These are phyloP conservation scores for Chymomyza procnemis DNA, from an alignment of 2,888 invertebrate species.

Conservation along the genomic window DNA sequence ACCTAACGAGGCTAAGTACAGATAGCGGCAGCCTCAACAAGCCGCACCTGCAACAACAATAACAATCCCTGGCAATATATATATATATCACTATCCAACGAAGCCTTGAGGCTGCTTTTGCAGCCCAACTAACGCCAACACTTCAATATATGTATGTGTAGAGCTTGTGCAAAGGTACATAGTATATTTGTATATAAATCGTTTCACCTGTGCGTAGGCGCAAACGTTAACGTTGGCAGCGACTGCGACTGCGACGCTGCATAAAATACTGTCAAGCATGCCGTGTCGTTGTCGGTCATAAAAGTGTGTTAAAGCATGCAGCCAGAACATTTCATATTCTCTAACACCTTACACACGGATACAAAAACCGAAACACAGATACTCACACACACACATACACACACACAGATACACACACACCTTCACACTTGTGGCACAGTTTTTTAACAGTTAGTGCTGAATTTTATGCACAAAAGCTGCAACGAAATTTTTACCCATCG, in stretches of 20 bases:
- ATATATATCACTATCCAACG: background rate
- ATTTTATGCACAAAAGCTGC: conserved; percentile 55
- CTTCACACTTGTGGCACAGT: conserved; percentile 41
- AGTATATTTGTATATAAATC: conserved; percentile 1
- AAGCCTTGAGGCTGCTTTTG: background rate
- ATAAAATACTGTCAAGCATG: conserved; percentile 59
- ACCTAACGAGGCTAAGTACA: conserved; percentile 61
- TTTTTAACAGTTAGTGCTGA: conserved; percentile 60
- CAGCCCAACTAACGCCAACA: background rate
- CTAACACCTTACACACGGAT: conserved; percentile 39
- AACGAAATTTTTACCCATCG: background rate
- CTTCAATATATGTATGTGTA: background rate
- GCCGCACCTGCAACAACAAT: background rate
- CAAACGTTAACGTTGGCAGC: conserved; percentile 9
- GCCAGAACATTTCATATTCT: conserved; percentile 50
- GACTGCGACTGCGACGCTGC: conserved; percentile 23
- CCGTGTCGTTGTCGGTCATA: conserved; percentile 54
- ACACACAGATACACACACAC: conserved; percentile 35
- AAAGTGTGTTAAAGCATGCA: conserved; percentile 48
- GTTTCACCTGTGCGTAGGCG: background rate
- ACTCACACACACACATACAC: background rate
- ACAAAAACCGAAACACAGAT: background rate
- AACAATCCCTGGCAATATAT: background rate
- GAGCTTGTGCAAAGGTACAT: conserved; percentile 13
- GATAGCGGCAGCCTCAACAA: conserved; percentile 2